Conservation (phyloP, 2,797 vertebrate species). For the Enteromius radiatus region DNA sequence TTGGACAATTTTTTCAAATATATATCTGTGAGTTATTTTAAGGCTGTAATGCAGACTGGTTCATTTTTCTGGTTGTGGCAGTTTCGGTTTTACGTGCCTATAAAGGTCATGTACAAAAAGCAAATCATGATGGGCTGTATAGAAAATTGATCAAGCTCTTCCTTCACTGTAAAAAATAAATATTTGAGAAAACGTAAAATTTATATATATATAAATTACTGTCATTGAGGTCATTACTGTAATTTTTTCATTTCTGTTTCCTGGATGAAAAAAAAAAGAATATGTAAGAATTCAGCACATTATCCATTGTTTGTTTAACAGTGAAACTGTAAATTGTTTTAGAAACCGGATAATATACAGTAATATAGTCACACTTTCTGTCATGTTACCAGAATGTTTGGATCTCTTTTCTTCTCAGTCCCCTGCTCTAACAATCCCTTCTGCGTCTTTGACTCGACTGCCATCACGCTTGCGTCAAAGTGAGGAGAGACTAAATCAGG, state of each 20-base stretch:
- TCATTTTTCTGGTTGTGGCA: background rate
- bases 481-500: conserved; percentile 88
- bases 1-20: background rate
- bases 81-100: background rate
- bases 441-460: conserved; percentile 70
- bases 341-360: too few species aligned
- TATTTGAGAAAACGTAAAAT: too few species aligned
- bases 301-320: too few species aligned
- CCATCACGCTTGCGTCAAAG: conserved; percentile 86
- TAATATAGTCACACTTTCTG: too few species aligned
- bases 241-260: too few species aligned
- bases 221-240: too few species aligned
- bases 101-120: background rate
- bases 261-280: too few species aligned
- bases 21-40: background rate
- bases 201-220: too few species aligned
- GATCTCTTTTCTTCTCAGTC: conserved; percentile 65
- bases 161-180: too few species aligned
- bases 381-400: conserved; percentile 37
- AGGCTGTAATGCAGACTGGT: background rate
- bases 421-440: conserved; percentile 71
- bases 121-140: background rate
- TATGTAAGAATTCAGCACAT: too few species aligned
- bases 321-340: too few species aligned
- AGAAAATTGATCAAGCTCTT: background rate